These are phyloP conservation scores for Aleadryas rufinucha DNA, from an alignment of 2,113 vertebrate genomes.

Conservation along the genomic window DNA sequence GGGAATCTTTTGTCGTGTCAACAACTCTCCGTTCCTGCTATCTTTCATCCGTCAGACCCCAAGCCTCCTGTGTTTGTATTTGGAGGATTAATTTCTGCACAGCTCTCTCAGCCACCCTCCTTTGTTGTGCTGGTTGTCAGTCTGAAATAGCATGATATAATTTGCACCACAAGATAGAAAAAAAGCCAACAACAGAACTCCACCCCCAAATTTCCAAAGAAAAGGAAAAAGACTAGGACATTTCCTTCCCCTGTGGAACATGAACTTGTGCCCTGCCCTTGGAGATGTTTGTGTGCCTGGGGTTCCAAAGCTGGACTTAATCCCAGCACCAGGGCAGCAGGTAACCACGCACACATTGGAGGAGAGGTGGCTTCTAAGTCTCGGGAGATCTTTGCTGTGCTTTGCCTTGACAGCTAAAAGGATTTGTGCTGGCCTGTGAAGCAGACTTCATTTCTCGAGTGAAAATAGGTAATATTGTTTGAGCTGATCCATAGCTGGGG, in stretches of 20 bases:
- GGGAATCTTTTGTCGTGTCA: not conserved
- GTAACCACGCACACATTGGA: accelerated
- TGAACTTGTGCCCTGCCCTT: not conserved
- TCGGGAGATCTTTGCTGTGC: not conserved
- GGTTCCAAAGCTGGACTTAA: not conserved
- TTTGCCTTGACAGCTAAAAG: not conserved
- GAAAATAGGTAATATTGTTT: not conserved
- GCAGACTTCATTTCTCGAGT: not conserved
- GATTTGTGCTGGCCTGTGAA: not conserved
- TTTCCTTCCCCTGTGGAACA: not conserved
- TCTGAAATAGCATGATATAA: not conserved
- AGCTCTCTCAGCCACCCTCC: not conserved
- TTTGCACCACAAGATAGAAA: not conserved
- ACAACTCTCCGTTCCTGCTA: not conserved
- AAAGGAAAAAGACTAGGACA: not conserved
- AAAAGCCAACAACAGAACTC: not conserved
- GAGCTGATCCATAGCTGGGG: not conserved
- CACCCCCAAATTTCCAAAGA: not conserved
- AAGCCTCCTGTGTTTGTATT: not conserved
- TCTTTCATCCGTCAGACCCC: not conserved
- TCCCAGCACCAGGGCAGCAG: not conserved
- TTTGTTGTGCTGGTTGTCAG: not conserved
- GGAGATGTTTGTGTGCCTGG: not conserved
- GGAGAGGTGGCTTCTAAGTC: not conserved
- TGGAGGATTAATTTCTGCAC: not conserved